phyloP scores from a whole-genome alignment of 2,797 vertebrate species.

The Melanitta fusca region DNA sequence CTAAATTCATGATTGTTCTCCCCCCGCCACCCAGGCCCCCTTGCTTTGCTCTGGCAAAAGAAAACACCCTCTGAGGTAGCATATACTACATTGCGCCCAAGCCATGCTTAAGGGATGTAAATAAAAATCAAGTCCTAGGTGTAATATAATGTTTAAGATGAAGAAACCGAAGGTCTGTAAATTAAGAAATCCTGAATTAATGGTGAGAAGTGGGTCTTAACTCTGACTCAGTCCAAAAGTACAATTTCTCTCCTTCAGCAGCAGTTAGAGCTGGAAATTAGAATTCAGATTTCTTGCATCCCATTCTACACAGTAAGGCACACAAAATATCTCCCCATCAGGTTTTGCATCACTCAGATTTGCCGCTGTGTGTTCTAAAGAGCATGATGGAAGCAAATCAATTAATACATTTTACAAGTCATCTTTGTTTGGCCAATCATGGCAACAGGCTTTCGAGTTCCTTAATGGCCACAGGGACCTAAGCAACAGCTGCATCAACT shows the following conservation, averaged over 20 bases:
- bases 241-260: background rate
- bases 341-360: background rate
- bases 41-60: background rate
- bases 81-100: background rate
- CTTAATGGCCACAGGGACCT: background rate
- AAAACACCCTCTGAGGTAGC: conserved; percentile 2
- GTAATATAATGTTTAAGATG: background rate
- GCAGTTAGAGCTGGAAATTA: background rate
- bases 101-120: background rate
- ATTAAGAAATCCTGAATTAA: conserved; percentile 21
- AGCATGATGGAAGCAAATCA: conserved; percentile 37
- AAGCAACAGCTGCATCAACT: background rate
- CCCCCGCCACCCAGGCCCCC: background rate
- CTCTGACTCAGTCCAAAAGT: background rate
- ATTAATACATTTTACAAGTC: conserved; percentile 40
- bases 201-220: background rate
- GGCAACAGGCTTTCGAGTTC: conserved; percentile 1
- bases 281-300: background rate
- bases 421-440: conserved; percentile 19
- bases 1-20: background rate
- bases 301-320: background rate
- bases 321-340: background rate
- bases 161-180: conserved; percentile 1
- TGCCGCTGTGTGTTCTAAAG: background rate
- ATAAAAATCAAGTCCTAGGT: background rate